These are phyloP conservation scores for Bimastos eiseni DNA, from an alignment of 2,888 invertebrate species.

Conservation along the genomic window DNA sequence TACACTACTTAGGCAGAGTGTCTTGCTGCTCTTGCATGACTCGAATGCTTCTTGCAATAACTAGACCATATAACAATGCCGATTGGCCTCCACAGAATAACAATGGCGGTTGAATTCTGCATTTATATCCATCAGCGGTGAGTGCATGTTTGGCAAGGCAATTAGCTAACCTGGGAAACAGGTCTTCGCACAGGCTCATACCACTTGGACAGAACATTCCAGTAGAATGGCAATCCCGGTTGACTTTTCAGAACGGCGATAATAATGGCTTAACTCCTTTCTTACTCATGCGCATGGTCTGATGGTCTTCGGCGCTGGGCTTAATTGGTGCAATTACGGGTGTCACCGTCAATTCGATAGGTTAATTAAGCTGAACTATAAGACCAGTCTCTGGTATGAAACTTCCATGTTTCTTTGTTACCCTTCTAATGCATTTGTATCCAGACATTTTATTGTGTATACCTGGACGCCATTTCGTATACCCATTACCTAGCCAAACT, in stretches of 20 bases:
- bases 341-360: background rate
- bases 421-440: background rate
- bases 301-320: background rate
- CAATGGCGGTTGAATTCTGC: background rate
- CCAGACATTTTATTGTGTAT: background rate
- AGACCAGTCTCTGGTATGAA: background rate
- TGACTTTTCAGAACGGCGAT: too few relatives aligned
- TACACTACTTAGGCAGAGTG: background rate
- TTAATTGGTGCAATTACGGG: background rate
- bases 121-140: background rate
- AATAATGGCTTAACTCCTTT: background rate
- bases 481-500: too few relatives aligned
- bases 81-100: background rate
- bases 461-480: background rate
- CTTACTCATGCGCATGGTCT: background rate
- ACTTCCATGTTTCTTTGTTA: background rate
- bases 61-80: background rate
- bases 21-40: too few relatives aligned
- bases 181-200: background rate
- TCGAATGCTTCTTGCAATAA: background rate
- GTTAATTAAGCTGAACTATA: background rate
- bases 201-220: background rate
- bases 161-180: background rate
- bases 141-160: background rate
- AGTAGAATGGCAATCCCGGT: background rate